These are phyloP conservation scores for Berghia stephanieae DNA, from an alignment of 1,140 invertebrate species.

Conservation along the genomic window DNA sequence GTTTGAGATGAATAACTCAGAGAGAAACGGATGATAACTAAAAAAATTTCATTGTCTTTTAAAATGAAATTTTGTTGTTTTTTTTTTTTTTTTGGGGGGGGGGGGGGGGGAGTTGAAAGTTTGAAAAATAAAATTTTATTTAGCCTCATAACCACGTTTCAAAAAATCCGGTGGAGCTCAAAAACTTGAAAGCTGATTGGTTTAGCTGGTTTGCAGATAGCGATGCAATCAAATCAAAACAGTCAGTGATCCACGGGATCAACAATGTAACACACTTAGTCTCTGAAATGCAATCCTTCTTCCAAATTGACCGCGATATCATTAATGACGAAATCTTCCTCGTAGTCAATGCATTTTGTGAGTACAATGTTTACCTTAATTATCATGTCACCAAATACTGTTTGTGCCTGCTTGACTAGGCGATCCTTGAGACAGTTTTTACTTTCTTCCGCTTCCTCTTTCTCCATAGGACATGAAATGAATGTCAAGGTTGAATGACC, in stretches of 20 bases:
- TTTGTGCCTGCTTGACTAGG: conserved; percentile 44
- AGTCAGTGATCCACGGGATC: too few species aligned
- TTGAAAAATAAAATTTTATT: background rate
- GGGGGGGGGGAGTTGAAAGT: background rate
- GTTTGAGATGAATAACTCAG: too few species aligned
- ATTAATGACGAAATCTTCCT: conserved; percentile 55
- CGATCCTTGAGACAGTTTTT: conserved; percentile 45
- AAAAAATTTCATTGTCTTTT: too few species aligned
- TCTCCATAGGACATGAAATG: conserved; percentile 46
- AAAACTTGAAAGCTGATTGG: too few species aligned
- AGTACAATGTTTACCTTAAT: conserved; percentile 50
- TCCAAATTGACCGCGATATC: conserved; percentile 51
- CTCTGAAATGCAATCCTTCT: conserved; percentile 53
- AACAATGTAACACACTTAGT: conserved; percentile 34
- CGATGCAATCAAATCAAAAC: too few species aligned
- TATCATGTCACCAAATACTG: conserved; percentile 54
- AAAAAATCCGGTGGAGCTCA: background rate
- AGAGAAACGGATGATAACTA: too few species aligned
- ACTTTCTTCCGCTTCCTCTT: conserved; percentile 52
- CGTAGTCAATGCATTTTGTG: conserved; percentile 50
- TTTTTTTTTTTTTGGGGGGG: too few species aligned
- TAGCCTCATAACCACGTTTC: background rate
- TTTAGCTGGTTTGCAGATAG: too few species aligned
- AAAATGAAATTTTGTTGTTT: too few species aligned
- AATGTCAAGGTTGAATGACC: conserved; percentile 44